Base-by-base conservation (phyloP, 2,888 invertebrate species). In the Stictocephala bisonia region DNA sequence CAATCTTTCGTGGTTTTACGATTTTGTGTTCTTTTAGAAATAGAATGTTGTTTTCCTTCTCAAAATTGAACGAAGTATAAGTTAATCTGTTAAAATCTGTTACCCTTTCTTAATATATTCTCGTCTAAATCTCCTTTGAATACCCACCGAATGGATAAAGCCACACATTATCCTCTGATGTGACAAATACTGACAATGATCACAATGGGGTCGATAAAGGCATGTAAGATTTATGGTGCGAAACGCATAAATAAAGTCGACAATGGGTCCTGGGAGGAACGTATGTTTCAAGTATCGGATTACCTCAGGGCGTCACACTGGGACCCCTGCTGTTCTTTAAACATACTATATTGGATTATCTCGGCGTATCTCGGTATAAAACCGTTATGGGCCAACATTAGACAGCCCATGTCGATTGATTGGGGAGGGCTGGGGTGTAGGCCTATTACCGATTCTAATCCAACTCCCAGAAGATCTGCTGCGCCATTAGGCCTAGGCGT, bases 401-500 rank as follows among this genome's bases (percentile, higher is more conserved):
- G 27, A 27, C 24, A 29, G 50, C 66, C 44, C 66, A 26, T 67
- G 29, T 51, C 22, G 26, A 51, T 51, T 51, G 67, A 67, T 67
- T 24, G 67, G 44, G 67, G 50, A 18, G 68, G 50, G 29, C 60
- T 40, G 56, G 35, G 29, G n/a, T n/a, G n/a, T n/a, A n/a, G 22
- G 70, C 40, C 56, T 71, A 71, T 71, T 71, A 71, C 56, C 70
- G 31, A 27, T 56, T 26, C 27, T 71, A 58, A 41, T 58, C 44
- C 31, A 9, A 44, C 27, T 71, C 70, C 70, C 70, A n/a, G 56
- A 71, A 71, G 70, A 56, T 58, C 31, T 40, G 20, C 56, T 20
- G 56, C 69, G 13, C 48, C 58, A 71, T 71, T 44, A 35, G 69
- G 35, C 56, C 11, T 44, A 18, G 7, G 18, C 44, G n/a, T 15